Evolutionary conservation across 2,888 invertebrate species (phyloP).

Genomic region (Drosophila atripex): DNA sequence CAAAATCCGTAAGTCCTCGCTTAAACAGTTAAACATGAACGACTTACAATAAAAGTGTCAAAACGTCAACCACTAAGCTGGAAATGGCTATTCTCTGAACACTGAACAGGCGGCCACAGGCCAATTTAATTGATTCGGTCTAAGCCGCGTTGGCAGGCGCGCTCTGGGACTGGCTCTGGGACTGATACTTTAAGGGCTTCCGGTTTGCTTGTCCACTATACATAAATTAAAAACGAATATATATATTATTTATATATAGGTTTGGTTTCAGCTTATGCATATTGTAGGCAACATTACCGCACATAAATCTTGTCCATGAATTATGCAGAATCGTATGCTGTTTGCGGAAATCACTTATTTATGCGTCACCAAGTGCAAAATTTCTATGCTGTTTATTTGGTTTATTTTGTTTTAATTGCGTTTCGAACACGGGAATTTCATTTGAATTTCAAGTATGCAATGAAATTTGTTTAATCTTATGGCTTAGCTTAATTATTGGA

Average conservation of each 20-base stretch:
- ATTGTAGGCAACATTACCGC: slow-evolving; percentile 28
- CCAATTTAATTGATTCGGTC: slow-evolving; percentile 66
- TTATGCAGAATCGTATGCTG: slow-evolving; percentile 37
- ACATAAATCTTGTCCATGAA: slow-evolving; percentile 42
- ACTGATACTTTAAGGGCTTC: slow-evolving; percentile 30
- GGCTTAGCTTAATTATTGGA: slow-evolving; percentile 37
- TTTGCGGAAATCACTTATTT: slow-evolving; percentile 35
- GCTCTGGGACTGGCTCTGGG: slow-evolving; percentile 27
- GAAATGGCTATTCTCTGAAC: slow-evolving; percentile 16
- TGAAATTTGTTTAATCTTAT: slow-evolving; percentile 46
- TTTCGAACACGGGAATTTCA: slow-evolving; percentile 5
- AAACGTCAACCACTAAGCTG: slow-evolving; percentile 61
- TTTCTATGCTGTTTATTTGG: slow-evolving; percentile 9
- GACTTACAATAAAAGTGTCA: slow-evolving; percentile 68
- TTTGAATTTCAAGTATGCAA: slow-evolving; percentile 21
- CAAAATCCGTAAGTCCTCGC: slow-evolving; percentile 10
- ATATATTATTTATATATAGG: background rate
- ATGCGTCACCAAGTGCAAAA: slow-evolving; percentile 9
- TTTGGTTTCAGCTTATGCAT: slow-evolving; percentile 23
- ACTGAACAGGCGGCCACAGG: slow-evolving; percentile 44
- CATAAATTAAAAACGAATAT: slow-evolving; percentile 26
- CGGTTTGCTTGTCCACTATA: slow-evolving; percentile 6
- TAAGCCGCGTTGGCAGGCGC: slow-evolving; percentile 55
- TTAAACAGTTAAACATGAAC: slow-evolving; percentile 11
- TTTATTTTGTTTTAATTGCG: slow-evolving; percentile 19